Evolutionary conservation across 2,888 invertebrate species (phyloP), one percentile per base, ranked within the genome.

Genomic region (Leptarthrus brevirostris): DNA sequence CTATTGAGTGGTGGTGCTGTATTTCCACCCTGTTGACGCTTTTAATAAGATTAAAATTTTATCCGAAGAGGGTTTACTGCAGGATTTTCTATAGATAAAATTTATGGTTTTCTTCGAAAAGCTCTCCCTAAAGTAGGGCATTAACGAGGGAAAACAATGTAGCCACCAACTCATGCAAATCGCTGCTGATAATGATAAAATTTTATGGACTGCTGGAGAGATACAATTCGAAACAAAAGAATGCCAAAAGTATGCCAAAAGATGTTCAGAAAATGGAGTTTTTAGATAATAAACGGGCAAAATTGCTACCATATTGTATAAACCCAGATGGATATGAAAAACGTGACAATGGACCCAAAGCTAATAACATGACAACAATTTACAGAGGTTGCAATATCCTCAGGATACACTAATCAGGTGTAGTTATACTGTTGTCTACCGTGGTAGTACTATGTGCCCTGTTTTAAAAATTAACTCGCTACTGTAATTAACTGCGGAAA

Each of bases 21-120:
- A 47, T 64, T 64, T 64, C 64, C 64, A 64, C 64, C 26, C 64
- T 64, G 64, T 64, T 64, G 64, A 47, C 64, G 64, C 47, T 64
- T 64, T 64, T 64, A 64, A 64, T 64, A 64, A 64, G 64, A 64
- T 64, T 64, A 64, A 64, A 64, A 64, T 64, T 64, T 64, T 64
- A 64, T 64, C 64, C 64, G 44, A 64, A 20, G n/a, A 44, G 47
- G 24, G 64, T 47, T 64, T 47, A 40, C 64, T 44, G n/a, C 44
- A 26, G 24, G 64, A 44, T 64, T 64, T 64, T 64, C 64, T 47
- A n/a, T 3, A 64, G 64, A 64, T 47, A 64, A 64, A 64, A 64
- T 64, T 64, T 64, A 64, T 64, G 64, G 64, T 22, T 64, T 44
- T 44, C 64, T 6, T 14, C 24, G 20, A n/a, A 44, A 64, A 44